phyloP scores from a whole-genome alignment of 92 coral and sea anemone species.

The Palythoa grandiflora region DNA sequence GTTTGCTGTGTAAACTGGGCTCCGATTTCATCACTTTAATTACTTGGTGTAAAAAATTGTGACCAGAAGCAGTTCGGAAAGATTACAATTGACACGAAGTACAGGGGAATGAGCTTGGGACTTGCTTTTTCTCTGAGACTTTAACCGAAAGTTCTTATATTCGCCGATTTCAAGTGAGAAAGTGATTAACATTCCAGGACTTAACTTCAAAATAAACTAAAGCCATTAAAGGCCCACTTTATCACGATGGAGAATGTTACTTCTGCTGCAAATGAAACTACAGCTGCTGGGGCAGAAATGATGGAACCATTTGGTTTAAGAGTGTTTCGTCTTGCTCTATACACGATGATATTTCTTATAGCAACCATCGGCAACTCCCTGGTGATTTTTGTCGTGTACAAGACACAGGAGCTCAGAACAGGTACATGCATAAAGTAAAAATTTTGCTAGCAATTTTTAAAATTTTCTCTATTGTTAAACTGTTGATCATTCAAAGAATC shows the following conservation, averaged over 20 bases:
- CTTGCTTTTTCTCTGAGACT: not conserved
- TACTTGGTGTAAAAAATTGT: constrained; percentile 33
- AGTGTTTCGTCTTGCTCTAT: constrained; percentile 80
- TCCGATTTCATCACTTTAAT: constrained; percentile 51
- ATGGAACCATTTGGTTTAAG: constrained; percentile 87
- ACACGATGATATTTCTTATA: constrained; percentile 86
- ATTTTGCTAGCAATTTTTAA: not conserved
- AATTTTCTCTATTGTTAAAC: not conserved
- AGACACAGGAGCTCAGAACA: constrained; percentile 89
- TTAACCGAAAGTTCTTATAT: not conserved
- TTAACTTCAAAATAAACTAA: not conserved
- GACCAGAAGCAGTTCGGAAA: constrained; percentile 31
- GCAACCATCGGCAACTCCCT: constrained; percentile 92
- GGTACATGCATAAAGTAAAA: constrained; percentile 57
- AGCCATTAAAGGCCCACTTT: not conserved
- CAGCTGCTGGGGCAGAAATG: not conserved
- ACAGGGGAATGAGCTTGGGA: not conserved
- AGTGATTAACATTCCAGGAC: constrained; percentile 23
- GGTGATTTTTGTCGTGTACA: constrained; percentile 95
- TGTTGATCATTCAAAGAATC: constrained; percentile 39
- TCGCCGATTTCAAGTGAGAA: not conserved
- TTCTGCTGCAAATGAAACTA: constrained; percentile 29
- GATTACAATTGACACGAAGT: constrained; percentile 11
- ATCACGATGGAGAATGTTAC: constrained; percentile 10
- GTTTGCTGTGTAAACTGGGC: constrained; percentile 47